These are phyloP conservation scores for Lutraria lutraria DNA, from an alignment of 2,888 invertebrate genomes.

Conservation along the genomic window DNA sequence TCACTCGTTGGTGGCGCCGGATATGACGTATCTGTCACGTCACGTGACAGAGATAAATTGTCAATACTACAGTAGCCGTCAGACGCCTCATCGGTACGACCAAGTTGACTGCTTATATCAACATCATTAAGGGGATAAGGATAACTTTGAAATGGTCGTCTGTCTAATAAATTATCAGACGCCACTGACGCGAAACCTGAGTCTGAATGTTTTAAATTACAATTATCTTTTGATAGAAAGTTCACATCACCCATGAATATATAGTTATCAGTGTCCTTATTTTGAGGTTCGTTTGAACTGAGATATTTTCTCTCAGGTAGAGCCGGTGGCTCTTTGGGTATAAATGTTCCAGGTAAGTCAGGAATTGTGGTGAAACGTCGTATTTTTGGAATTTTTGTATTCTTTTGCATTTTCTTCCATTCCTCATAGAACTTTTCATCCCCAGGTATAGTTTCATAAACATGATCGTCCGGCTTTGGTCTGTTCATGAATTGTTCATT, in stretches of 20 bases:
- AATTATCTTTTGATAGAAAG: conserved; percentile 52
- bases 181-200: conserved; percentile 58
- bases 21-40: conserved; percentile 44
- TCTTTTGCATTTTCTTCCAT: conserved; percentile 69
- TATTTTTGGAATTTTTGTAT: conserved; percentile 66
- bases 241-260: conserved; percentile 70
- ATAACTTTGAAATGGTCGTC: conserved; percentile 45
- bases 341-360: conserved; percentile 73
- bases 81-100: conserved; percentile 63
- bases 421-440: conserved; percentile 75
- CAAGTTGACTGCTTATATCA: conserved; percentile 15
- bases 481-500: conserved; percentile 64
- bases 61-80: conserved; percentile 72
- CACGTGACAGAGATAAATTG: conserved; percentile 63
- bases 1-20: conserved; percentile 34
- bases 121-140: conserved; percentile 52
- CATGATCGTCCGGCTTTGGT: conserved; percentile 73
- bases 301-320: conserved; percentile 70
- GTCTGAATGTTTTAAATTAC: conserved; percentile 35
- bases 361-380: conserved; percentile 72
- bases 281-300: conserved; percentile 38
- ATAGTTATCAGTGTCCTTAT: conserved; percentile 59
- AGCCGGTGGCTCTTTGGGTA: conserved; percentile 74
- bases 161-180: conserved; percentile 53
- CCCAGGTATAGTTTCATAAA: conserved; percentile 77